Evolutionary conservation across 2,113 vertebrate genomes (phyloP), one percentile per base, ranked within the genome.

Genomic region (Epinephelus lanceolatus): DNA sequence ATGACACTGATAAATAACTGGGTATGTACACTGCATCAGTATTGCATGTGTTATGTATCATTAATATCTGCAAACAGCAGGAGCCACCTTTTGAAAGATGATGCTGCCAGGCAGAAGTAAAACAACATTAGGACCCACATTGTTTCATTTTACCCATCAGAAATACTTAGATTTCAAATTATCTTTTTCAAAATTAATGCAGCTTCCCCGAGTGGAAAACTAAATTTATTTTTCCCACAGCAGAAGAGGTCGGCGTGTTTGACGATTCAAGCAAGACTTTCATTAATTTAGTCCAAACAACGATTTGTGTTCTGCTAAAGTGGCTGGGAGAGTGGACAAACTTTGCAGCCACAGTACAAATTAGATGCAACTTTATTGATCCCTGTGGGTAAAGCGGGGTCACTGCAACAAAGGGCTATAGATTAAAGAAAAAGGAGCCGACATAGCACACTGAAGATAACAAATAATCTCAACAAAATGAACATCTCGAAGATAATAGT

Each of bases 321-420:
- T 78, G 77, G 60, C 55, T 51, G n/a, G 19, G 17, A 81, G 65
- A 80, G 74, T 84, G 74, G 69, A 76, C 78, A 49, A 82, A 86
- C 56, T 76, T 78, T 86, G 60, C 57, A 83, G 81, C 76, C 81
- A 47, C 59, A 59, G 70, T 25, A 72, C 59, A 89, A 84, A 92
- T 91, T 78, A 88, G 78, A 92, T 81, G 82, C 76, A 84, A 80
- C 77, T 76, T n/a, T 80, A 87, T 93, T 85, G 90, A 92, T 90
- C 81, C 52, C 37, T 53, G 23, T 37, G 65, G 66, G 75, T 86
- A 74, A 69, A 87, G 61, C 21, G 21, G 68, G 62, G 72, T 81
- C 80, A 81, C 17, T 4, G 19, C 66, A 75, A 80, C 65, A 83
- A 76, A 52, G 62, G 18, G 45, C 30, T 17, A 47, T 6, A 59